phyloP scores from a whole-genome alignment of 2,888 invertebrate genomes.

The Apotomis capreana region DNA sequence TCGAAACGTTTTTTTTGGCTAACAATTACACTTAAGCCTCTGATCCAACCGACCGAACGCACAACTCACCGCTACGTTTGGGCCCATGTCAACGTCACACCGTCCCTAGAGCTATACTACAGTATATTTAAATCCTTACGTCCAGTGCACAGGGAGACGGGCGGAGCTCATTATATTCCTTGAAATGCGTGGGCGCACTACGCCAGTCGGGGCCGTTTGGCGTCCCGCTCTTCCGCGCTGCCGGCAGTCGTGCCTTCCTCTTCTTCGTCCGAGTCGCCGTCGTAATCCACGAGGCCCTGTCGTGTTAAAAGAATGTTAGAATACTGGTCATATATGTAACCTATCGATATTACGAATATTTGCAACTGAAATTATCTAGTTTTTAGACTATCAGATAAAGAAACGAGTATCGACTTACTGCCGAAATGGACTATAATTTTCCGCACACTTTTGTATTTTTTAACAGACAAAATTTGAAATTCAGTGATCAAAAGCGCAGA shows the following conservation, averaged over 20 bases:
- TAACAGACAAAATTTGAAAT: no score
- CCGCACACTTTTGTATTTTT: no score
- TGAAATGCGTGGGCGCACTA: slow-evolving; percentile 80
- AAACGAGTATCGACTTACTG: no score
- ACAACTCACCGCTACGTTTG: slow-evolving; percentile 17
- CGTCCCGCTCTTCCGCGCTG: slow-evolving; percentile 78
- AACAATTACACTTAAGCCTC: no score
- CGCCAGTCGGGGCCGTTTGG: slow-evolving; percentile 90
- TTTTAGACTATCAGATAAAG: no score
- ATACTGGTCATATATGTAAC: neutral
- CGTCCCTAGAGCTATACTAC: slow-evolving; percentile 46
- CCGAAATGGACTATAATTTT: no score
- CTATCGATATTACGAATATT: no score
- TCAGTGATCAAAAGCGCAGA: no score
- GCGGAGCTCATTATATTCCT: slow-evolving; percentile 69
- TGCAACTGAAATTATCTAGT: no score
- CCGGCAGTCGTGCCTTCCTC: slow-evolving; percentile 83
- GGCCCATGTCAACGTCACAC: slow-evolving; percentile 37
- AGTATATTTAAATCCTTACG: slow-evolving; percentile 42
- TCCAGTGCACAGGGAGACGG: slow-evolving; percentile 57
- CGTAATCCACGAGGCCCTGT: slow-evolving; percentile 97
- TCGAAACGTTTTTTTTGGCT: no score
- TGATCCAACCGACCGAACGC: slow-evolving; percentile 1
- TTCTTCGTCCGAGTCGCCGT: slow-evolving; percentile 98
- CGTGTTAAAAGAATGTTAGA: slow-evolving; percentile 43